Evolutionary conservation across 2,888 invertebrate genomes (phyloP), one percentile per base, ranked within the genome.

Genomic region (Frankliniella intonsa): DNA sequence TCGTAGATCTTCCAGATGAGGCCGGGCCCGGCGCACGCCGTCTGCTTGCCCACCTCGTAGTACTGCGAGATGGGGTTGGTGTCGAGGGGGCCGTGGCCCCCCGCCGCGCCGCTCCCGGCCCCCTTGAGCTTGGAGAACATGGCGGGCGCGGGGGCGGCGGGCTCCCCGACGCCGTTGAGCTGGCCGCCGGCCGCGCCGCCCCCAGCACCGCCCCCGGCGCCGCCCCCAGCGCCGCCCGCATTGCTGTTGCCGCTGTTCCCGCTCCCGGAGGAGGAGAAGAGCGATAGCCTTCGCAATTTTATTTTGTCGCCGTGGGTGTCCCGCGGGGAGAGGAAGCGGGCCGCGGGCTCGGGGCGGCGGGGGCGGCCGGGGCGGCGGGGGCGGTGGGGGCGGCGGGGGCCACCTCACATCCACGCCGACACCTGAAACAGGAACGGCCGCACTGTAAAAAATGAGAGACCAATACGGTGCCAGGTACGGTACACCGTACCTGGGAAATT

Each of bases 1-100:
- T 97, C 97, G 88, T 95, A 95, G 84, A 98, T 94, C 86, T 93
- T 93, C 98, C 98, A 98, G 80, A 95, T 92, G 84, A 95, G 91
- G 86, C 97, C 97, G 0, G 97, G 97, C 0, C 98, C 98, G 81
- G 94, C 94, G 83, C 93, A 93, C 82, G 93, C 92, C 82, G 91
- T 90, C 87, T 95, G 95, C 86, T 94, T 93, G 82, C 96, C 95
- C 84, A 97, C 92, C 85, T 96, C 95, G 88, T 94, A 98, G 89
- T 93, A 93, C 86, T 95, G 93, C 87, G 93, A 92, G 86, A 98
- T 96, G 69, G 97, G 96, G 88, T 95, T 95, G 85, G 90, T 91
- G 86, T 94, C 94, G 84, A 93, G 88, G 83, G 91, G 90, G 86
- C 88, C 89, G 87, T 91, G 89, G 14, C 83, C 84, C 69, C 83